phyloP scores from a whole-genome alignment of 1,140 invertebrate species.

The Ooceraea biroi region DNA sequence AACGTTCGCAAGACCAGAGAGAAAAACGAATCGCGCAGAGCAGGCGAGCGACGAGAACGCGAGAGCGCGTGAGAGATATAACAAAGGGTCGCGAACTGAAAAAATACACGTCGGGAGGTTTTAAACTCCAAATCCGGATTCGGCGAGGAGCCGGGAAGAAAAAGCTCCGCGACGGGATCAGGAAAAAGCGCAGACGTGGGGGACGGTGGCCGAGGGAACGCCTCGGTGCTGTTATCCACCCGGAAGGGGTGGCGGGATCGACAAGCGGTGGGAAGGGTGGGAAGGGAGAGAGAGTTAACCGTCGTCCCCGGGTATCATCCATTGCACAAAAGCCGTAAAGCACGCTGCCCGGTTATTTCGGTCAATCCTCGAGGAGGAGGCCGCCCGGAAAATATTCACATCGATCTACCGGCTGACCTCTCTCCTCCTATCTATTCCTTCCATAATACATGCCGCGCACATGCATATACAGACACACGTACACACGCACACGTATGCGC shows the following conservation, averaged over 20 bases:
- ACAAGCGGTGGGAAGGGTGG: background rate
- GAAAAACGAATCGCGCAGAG: slow-evolving; percentile 1
- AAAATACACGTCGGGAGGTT: slow-evolving; percentile 31
- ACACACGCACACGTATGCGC: slow-evolving; percentile 7
- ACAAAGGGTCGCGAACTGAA: slow-evolving; percentile 31
- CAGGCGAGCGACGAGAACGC: background rate
- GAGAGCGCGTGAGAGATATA: too few species aligned
- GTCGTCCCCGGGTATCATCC: slow-evolving; percentile 63
- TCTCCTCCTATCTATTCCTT: slow-evolving; percentile 23
- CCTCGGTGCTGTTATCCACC: slow-evolving; percentile 25
- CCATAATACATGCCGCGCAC: background rate
- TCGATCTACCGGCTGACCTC: slow-evolving; percentile 73
- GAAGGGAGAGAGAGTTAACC: slow-evolving; percentile 30
- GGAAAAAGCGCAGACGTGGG: background rate
- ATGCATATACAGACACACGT: background rate
- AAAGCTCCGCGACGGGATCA: background rate
- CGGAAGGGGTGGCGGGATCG: background rate
- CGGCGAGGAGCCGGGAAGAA: slow-evolving; percentile 30
- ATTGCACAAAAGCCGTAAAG: slow-evolving; percentile 75
- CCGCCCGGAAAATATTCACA: slow-evolving; percentile 78
- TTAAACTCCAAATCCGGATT: slow-evolving; percentile 47
- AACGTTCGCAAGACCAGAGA: slow-evolving; percentile 30
- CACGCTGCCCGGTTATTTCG: slow-evolving; percentile 75
- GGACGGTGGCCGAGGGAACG: background rate
- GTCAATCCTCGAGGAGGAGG: slow-evolving; percentile 73